Evolutionary conservation across 2,888 invertebrate genomes (phyloP).

Genomic region (Chymomyza fuscimana): DNA sequence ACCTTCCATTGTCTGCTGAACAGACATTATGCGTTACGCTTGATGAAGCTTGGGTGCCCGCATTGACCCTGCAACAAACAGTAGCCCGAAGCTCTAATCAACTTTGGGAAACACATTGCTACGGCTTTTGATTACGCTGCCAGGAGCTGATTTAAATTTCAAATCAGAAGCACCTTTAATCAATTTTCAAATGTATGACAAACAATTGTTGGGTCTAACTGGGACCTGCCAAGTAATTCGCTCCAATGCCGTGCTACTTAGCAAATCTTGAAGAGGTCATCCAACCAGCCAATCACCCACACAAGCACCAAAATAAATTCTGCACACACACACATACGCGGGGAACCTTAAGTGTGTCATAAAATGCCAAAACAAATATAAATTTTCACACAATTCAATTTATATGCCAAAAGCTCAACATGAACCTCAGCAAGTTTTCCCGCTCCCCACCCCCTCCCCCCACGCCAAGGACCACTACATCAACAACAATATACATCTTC

Average conservation of each 20-base stretch:
- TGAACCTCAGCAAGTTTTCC: conserved; percentile 14
- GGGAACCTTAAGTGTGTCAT: conserved; percentile 42
- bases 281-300: background rate
- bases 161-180: conserved; percentile 59
- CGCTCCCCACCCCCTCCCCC: too few species aligned
- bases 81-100: background rate
- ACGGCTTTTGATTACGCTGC: conserved; percentile 51
- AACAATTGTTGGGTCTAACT: background rate
- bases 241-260: background rate
- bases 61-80: background rate
- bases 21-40: background rate
- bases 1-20: background rate
- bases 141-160: conserved; percentile 54
- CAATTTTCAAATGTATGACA: conserved; percentile 31
- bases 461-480: background rate
- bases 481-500: background rate
- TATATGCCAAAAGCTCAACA: conserved; percentile 37
- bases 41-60: background rate
- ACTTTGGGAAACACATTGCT: conserved; percentile 7
- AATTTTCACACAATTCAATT: conserved; percentile 56
- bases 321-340: background rate
- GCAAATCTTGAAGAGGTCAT: background rate
- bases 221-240: background rate
- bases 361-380: conserved; percentile 58
- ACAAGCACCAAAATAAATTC: background rate